Percentiles rank a stretch among this genome's conserved stretches.
Evolutionary conservation across 2,888 invertebrate species (phyloP).

Genomic region (Diabrotica balteata): DNA sequence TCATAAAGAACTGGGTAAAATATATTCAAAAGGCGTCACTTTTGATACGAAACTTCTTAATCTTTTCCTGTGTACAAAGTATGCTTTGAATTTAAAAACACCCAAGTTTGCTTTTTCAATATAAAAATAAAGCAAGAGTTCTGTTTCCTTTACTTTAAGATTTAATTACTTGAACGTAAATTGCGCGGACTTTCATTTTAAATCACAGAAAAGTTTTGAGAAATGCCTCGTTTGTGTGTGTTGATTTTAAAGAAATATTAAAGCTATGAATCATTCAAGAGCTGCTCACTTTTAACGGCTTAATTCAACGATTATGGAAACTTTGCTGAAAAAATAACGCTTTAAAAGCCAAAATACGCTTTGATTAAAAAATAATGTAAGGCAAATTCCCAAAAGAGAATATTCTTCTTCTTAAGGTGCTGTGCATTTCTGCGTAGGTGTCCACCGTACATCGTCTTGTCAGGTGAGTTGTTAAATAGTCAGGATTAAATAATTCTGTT

Average conservation of each 20-base stretch:
- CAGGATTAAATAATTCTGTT: too few species aligned
- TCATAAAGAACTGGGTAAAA: constrained; percentile 31
- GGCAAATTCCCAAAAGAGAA: too few species aligned
- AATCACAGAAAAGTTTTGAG: constrained; percentile 19
- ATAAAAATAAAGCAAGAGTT: constrained; percentile 27
- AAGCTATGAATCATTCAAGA: constrained; percentile 13
- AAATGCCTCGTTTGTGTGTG: constrained; percentile 16
- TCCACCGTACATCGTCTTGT: too few species aligned
- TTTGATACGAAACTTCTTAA: constrained; percentile 43
- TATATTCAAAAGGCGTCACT: constrained; percentile 41
- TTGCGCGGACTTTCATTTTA: constrained; percentile 10
- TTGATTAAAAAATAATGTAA: too few species aligned
- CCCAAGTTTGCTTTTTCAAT: constrained; percentile 33
- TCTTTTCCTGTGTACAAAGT: constrained; percentile 42
- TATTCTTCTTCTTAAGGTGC: too few species aligned
- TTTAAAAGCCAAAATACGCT: too few species aligned
- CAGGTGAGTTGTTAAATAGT: too few species aligned
- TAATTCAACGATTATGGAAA: not conserved
- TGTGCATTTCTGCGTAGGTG: too few species aligned
- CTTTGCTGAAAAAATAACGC: too few species aligned
- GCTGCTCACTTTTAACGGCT: constrained; percentile 1
- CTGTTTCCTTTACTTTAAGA: constrained; percentile 13
- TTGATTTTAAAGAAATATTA: constrained; percentile 15
- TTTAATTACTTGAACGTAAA: constrained; percentile 24
- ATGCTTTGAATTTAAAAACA: constrained; percentile 41